Conservation (phyloP, 2,797 vertebrate genomes). For the Crenichthys baileyi region DNA sequence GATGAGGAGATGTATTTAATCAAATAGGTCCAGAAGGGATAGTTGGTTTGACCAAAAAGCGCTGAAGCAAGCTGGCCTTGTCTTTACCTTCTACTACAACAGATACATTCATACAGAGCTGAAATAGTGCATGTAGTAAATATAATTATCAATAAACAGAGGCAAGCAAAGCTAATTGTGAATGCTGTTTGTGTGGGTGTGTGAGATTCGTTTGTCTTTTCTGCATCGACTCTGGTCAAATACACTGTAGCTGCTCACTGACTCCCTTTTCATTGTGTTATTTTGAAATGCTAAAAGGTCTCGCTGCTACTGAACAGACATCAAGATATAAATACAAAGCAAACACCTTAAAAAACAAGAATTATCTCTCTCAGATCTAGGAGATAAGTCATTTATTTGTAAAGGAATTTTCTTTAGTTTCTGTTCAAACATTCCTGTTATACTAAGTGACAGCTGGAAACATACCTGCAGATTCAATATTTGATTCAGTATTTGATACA, state of each 20-base stretch:
- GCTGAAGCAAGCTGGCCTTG: conserved; percentile 96
- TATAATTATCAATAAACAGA: neutral
- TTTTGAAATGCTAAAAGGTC: conserved; percentile 83
- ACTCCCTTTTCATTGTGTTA: conserved; percentile 52
- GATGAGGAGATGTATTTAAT: conserved; percentile 38
- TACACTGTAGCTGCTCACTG: conserved; percentile 62
- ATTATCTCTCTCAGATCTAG: conserved; percentile 33
- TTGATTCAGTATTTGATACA: conserved; percentile 60
- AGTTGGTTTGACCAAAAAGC: conserved; percentile 86
- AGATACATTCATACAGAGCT: conserved; percentile 18
- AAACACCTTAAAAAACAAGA: conserved; percentile 42
- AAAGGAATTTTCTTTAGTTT: conserved; percentile 32
- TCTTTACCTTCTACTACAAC: conserved; percentile 50
- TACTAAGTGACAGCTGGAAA: conserved; percentile 11
- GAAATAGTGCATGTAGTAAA: neutral
- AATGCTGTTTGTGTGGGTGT: conserved; percentile 12
- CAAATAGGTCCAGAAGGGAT: conserved; percentile 30
- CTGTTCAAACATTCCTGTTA: conserved; percentile 37
- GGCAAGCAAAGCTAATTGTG: conserved; percentile 21
- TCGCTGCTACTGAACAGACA: conserved; percentile 82
- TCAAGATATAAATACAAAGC: conserved; percentile 61
- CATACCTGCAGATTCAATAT: conserved; percentile 19
- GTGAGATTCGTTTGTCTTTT: conserved; percentile 30
- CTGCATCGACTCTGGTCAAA: conserved; percentile 40
- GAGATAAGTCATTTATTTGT: conserved; percentile 46